These are phyloP conservation scores for Chrysotoxum bicinctum DNA, from an alignment of 2,888 invertebrate genomes.

Conservation along the genomic window DNA sequence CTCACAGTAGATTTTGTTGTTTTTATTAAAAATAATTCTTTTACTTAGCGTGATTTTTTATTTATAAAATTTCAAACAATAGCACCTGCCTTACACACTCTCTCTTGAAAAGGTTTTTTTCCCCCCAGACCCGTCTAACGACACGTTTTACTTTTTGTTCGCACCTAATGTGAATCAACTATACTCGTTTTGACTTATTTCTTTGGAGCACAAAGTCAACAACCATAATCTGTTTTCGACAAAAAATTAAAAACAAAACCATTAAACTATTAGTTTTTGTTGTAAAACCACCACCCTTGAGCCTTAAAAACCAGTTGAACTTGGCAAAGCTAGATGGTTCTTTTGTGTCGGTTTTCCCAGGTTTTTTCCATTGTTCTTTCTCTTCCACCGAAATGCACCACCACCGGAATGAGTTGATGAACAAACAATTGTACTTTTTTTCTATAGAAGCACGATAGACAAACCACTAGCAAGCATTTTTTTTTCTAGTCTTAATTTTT, in stretches of 20 bases:
- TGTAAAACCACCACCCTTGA: background rate
- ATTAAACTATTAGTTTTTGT: background rate
- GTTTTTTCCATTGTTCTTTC: background rate
- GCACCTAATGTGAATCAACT: too few relatives aligned
- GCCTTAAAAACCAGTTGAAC: background rate
- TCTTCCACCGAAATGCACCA: background rate
- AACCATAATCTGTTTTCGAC: background rate
- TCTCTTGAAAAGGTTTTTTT: too few relatives aligned
- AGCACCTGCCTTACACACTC: too few relatives aligned
- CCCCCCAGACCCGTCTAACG: too few relatives aligned
- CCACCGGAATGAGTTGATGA: background rate
- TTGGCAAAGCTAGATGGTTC: background rate
- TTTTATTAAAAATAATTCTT: too few relatives aligned
- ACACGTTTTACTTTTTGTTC: too few relatives aligned
- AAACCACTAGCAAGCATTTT: background rate
- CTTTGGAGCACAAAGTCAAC: background rate
- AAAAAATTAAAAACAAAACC: background rate
- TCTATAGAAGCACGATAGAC: background rate
- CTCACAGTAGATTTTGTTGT: too few relatives aligned
- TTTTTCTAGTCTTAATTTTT: constrained; percentile 24
- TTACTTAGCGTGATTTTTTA: too few relatives aligned
- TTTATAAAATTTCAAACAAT: too few relatives aligned
- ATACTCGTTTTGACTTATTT: background rate
- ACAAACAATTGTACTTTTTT: constrained; percentile 8
- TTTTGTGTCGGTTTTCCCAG: background rate